Evolutionary conservation across 64 coral and sea anemone genomes (phyloP).

Genomic region (Dendrophyllia cribrosa): DNA sequence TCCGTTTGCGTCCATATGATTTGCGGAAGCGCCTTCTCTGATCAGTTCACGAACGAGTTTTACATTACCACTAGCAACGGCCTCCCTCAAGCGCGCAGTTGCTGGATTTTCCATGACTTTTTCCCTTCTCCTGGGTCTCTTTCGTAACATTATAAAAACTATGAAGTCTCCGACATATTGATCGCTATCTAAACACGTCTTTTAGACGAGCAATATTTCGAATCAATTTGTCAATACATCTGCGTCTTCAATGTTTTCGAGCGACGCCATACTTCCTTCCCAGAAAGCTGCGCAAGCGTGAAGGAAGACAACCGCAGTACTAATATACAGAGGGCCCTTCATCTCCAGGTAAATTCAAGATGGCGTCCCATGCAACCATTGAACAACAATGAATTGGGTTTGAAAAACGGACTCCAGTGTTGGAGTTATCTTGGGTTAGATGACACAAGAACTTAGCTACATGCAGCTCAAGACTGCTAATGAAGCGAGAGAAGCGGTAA

Average conservation of each 20-base stretch:
- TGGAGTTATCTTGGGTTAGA: conserved; percentile 27
- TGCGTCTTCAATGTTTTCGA: neutral
- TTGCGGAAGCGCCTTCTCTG: conserved; percentile 78
- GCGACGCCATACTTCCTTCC: conserved; percentile 34
- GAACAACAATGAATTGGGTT: neutral
- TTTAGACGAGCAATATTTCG: conserved; percentile 7
- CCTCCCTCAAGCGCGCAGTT: conserved; percentile 56
- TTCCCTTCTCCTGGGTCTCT: conserved; percentile 40
- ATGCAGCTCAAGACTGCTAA: conserved; percentile 99
- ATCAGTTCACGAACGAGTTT: conserved; percentile 85
- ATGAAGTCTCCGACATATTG: conserved; percentile 19
- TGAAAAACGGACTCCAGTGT: neutral
- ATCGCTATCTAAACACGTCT: conserved; percentile 9
- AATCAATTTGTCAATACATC: neutral
- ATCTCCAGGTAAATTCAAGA: conserved; percentile 35
- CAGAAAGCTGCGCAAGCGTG: neutral
- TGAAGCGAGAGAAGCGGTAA: conserved; percentile 94
- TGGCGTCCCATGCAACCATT: conserved; percentile 63
- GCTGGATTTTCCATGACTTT: conserved; percentile 45
- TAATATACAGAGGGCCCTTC: neutral
- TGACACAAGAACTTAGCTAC: conserved; percentile 98
- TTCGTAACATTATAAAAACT: conserved; percentile 50
- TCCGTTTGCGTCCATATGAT: conserved; percentile 89
- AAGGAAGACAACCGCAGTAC: neutral
- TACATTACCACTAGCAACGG: conserved; percentile 88